phyloP scores from a whole-genome alignment of 2,888 invertebrate species.

The Eremobia ochroleuca region DNA sequence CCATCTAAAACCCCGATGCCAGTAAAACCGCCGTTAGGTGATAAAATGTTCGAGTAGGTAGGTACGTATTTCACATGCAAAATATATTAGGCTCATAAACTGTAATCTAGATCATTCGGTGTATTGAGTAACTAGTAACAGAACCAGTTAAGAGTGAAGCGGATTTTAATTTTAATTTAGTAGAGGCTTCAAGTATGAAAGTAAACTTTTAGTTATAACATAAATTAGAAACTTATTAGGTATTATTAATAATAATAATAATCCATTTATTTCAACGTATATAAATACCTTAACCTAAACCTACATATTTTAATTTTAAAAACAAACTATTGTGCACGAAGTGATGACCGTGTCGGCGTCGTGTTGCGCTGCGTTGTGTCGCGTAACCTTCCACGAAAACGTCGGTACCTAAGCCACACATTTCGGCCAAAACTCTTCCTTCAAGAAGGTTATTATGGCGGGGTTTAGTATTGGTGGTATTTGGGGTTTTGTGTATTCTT shows the following conservation, averaged over 20 bases:
- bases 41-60: slow-evolving; percentile 32
- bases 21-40: slow-evolving; percentile 34
- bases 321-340: no score
- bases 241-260: not conserved
- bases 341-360: no score
- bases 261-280: no score
- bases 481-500: not conserved
- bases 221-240: not conserved
- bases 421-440: no score
- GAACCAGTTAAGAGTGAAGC: slow-evolving; percentile 12
- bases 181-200: not conserved
- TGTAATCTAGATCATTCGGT: slow-evolving; percentile 29
- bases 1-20: not conserved
- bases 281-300: no score
- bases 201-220: no score
- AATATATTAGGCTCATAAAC: slow-evolving; percentile 47
- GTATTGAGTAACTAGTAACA: slow-evolving; percentile 11
- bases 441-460: no score
- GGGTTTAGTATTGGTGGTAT: not conserved
- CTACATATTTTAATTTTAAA: no score
- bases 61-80: slow-evolving; percentile 30
- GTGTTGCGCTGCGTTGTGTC: no score
- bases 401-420: no score
- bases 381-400: no score
- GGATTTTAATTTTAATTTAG: not conserved